Conservation (phyloP, 2,888 invertebrate genomes). For the Chalcis sispes region DNA sequence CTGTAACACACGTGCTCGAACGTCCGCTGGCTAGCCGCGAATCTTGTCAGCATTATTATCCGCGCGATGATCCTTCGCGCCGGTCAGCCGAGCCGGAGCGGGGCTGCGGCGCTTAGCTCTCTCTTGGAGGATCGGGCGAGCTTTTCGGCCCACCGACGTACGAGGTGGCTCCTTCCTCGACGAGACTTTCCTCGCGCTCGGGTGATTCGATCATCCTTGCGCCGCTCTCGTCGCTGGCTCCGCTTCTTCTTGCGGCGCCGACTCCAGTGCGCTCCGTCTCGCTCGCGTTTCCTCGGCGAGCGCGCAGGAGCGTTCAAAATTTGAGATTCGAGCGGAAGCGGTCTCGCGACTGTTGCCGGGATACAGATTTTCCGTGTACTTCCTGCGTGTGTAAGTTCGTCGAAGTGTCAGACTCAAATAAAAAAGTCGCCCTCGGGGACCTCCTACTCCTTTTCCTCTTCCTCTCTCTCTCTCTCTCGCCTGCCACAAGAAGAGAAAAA, state of each 20-base stretch:
- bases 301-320: too few species aligned
- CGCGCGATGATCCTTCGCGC: neutral
- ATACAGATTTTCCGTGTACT: constrained; percentile 61
- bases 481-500: constrained; percentile 2
- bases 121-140: constrained; percentile 14
- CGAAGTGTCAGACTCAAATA: constrained; percentile 72
- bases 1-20: constrained; percentile 30
- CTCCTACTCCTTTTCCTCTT: constrained; percentile 58
- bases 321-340: too few species aligned
- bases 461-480: constrained; percentile 56
- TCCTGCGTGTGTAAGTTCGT: constrained; percentile 71
- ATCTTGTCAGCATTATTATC: too few species aligned
- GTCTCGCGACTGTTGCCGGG: too few species aligned
- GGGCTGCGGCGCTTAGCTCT: constrained; percentile 1
- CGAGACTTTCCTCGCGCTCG: neutral
- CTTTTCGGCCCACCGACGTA: constrained; percentile 8
- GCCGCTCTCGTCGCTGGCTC: neutral
- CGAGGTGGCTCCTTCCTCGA: constrained; percentile 12
- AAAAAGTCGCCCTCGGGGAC: constrained; percentile 71
- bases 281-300: neutral
- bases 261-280: neutral
- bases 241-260: neutral
- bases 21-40: constrained; percentile 5
- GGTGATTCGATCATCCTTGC: constrained; percentile 17
- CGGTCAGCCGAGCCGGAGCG: neutral